Conservation (phyloP, 2,113 vertebrate genomes). For the Nipponia nippon region DNA sequence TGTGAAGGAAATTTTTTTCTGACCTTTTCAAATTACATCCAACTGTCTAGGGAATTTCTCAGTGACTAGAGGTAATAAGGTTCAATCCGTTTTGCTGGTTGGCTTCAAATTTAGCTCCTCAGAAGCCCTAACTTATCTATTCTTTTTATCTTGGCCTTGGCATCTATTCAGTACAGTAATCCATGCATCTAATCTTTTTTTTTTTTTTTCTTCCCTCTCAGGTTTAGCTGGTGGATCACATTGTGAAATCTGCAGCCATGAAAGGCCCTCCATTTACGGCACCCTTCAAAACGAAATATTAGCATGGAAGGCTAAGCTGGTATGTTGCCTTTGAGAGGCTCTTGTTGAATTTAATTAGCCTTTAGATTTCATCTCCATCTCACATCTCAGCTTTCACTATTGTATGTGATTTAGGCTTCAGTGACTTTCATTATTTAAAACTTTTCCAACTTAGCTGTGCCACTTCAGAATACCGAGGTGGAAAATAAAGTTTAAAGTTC, state of each 20-base stretch:
- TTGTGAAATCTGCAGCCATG: slow-evolving; percentile 70
- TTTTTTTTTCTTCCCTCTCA: slow-evolving; percentile 19
- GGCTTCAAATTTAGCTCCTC: slow-evolving; percentile 78
- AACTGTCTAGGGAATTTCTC: slow-evolving; percentile 81
- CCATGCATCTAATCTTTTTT: slow-evolving; percentile 71
- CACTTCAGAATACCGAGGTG: slow-evolving; percentile 1
- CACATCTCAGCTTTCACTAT: slow-evolving; percentile 60
- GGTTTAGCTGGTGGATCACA: slow-evolving; percentile 72
- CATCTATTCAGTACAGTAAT: slow-evolving; percentile 74
- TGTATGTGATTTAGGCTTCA: slow-evolving; percentile 68
- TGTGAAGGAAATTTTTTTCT: slow-evolving; percentile 74
- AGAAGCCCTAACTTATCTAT: slow-evolving; percentile 74
- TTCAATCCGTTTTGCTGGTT: slow-evolving; percentile 79
- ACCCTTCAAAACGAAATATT: slow-evolving; percentile 67
- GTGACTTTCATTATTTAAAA: slow-evolving; percentile 69
- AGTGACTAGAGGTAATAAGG: slow-evolving; percentile 81
- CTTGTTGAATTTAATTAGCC: slow-evolving; percentile 77
- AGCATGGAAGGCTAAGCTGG: slow-evolving; percentile 67
- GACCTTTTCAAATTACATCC: slow-evolving; percentile 85
- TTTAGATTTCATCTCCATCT: slow-evolving; percentile 72
- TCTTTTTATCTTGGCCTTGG: slow-evolving; percentile 75
- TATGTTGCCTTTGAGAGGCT: slow-evolving; percentile 66
- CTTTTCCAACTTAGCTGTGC: slow-evolving; percentile 46
- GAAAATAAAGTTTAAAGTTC: slow-evolving; percentile 17
- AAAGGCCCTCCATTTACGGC: slow-evolving; percentile 66